A percentile compares a stretch with the other conserved stretches of the same genome.
phyloP scores from a whole-genome alignment of 2,888 invertebrate species.

The Cremastobaeus sp. region DNA sequence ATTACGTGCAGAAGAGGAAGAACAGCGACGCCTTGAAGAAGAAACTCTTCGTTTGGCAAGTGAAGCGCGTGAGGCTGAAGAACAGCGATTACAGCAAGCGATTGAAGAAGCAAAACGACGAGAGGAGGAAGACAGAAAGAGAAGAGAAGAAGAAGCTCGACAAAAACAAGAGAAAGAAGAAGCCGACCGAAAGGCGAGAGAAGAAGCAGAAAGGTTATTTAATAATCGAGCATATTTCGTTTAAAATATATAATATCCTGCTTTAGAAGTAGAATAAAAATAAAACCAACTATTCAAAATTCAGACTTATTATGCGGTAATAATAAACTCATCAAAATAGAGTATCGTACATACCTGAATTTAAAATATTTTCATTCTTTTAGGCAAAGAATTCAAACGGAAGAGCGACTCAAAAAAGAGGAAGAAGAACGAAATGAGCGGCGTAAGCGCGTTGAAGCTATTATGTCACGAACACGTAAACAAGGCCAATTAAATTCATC shows the following conservation, averaged over 20 bases:
- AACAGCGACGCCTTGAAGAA: conserved; percentile 88
- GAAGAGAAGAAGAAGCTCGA: conserved; percentile 83
- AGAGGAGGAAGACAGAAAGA: conserved; percentile 87
- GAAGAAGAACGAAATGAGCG: conserved; percentile 93
- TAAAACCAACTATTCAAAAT: too few species aligned
- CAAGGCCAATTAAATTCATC: conserved; percentile 79
- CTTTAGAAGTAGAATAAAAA: too few species aligned
- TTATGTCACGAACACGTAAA: conserved; percentile 92
- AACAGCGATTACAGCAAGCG: conserved; percentile 87
- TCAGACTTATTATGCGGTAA: too few species aligned
- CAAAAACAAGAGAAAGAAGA: conserved; percentile 86
- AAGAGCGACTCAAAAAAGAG: conserved; percentile 89
- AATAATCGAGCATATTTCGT: too few species aligned
- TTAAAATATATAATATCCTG: too few species aligned
- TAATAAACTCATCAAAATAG: too few species aligned
- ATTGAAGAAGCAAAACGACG: conserved; percentile 86
- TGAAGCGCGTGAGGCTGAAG: conserved; percentile 89
- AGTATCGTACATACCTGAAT: too few species aligned
- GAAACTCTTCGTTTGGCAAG: conserved; percentile 88
- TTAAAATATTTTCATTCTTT: conserved; percentile 6
- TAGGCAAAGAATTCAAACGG: conserved; percentile 88
- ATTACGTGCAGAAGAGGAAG: conserved; percentile 88
- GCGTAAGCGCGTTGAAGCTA: conserved; percentile 94
- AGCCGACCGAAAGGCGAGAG: conserved; percentile 88
- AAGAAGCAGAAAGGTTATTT: conserved; percentile 88